A percentile compares a stretch with the other conserved stretches of the same genome.
These are phyloP conservation scores for Ichneumoninae sp. DNA, from an alignment of 2,888 invertebrate species.

Conservation along the genomic window DNA sequence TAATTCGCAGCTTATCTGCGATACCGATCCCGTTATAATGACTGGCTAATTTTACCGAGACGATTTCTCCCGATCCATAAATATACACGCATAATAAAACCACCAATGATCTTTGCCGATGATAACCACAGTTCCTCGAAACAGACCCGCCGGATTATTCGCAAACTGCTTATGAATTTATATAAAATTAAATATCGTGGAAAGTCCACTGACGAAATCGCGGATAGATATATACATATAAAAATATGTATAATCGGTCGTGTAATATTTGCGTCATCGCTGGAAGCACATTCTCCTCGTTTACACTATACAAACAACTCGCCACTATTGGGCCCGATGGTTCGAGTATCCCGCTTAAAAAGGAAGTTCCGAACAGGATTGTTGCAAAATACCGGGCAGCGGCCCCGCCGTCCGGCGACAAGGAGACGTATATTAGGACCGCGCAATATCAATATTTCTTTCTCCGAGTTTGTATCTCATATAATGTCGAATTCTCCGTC, in stretches of 20 bases:
- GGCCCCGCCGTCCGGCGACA: not conserved
- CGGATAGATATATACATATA: not conserved
- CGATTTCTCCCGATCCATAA: not conserved
- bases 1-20: not conserved
- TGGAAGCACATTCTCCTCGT: not conserved
- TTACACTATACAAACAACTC: not conserved
- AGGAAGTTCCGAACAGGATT: constrained; percentile 34
- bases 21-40: not conserved
- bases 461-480: not conserved
- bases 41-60: not conserved
- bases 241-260: constrained; percentile 28
- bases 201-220: constrained; percentile 1
- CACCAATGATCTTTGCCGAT: not conserved
- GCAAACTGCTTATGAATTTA: not conserved
- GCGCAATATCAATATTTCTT: constrained; percentile 1
- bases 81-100: not conserved
- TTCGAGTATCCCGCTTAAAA: constrained; percentile 29
- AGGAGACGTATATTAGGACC: not conserved
- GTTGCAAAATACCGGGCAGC: constrained; percentile 27
- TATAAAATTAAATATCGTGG: not conserved
- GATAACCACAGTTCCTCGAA: not conserved
- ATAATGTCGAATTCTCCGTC: not conserved
- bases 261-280: constrained; percentile 42
- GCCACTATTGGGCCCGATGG: constrained; percentile 4
- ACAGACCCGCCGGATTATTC: not conserved